Percentiles rank a stretch among this genome's conserved stretches.
Conservation (phyloP, 2,113 vertebrate genomes). For the human (Homo sapiens) region GRCh38 chr5:122630001-122630500, state of each 20-base stretch:
- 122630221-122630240: conserved; percentile 3
- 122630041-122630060: not conserved
- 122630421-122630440: not conserved
- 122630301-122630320: not conserved
- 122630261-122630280: not conserved
- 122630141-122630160: not conserved
- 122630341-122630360: not conserved
- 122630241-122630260: not conserved
- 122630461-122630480: conserved; percentile 34
- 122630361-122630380: not conserved
- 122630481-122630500: conserved; percentile 24
- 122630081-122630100: not conserved
- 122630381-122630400: not conserved
- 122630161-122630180: not conserved
- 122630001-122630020: not conserved
- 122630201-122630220: conserved; percentile 27
- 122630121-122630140: not conserved
- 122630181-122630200: not conserved
- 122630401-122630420: not conserved
- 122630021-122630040: not conserved
- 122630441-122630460: not conserved
- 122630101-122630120: not conserved
- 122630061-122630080: conserved; percentile 20
- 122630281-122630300: not conserved
- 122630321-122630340: not conserved